Evolutionary conservation across 2,113 vertebrate species (phyloP), one percentile per base, ranked within the genome.

Genomic region (Tursiops truncatus): DNA sequence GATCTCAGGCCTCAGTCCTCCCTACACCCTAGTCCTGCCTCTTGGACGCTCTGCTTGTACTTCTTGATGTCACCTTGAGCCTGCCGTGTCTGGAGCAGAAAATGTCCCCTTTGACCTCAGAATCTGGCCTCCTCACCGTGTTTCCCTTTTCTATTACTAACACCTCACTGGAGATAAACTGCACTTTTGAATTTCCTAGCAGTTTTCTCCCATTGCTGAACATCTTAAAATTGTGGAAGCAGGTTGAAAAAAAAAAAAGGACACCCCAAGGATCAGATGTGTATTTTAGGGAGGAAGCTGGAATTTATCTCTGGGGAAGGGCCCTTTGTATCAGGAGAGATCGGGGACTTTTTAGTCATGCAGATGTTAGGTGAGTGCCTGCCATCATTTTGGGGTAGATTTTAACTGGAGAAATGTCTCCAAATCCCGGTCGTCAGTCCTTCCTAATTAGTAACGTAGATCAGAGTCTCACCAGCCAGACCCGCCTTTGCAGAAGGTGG

Each of bases 381-480:
- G 31, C 18, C 33, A 8, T 28, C 6, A 0, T 33, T 28, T 6
- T 2, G 10, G 76, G 44, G 18, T 15, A 20, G 63, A 33, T 70
- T 82, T 50, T 17, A 44, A 18, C 62, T 56, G 33, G 71, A 36
- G 36, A 20, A 44, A 25, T n/a, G 20, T 23, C 31, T 20, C 44
- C 44, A 10, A 63, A 76, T 23, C 15, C 6, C 31, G 14, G 26
- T 21, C 18, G 38, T 67, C 26, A 21, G 21, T 21, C 18, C 62
- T 67, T 87, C 44, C 70, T 47, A 8, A 8, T 38, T 36, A 63
- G 85, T 5, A 8, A 20, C 0, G 0, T 3, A 23, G 33, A 23
- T 11, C 0, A 0, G 58, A 36, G 8, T 44, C n/a, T 63, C 3
- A 25, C n/a, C 12, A 12, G 85, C 26, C 25, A 3, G 56, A 17